Conservation (phyloP, 2,113 vertebrate genomes). For the Vicugna pacos region DNA sequence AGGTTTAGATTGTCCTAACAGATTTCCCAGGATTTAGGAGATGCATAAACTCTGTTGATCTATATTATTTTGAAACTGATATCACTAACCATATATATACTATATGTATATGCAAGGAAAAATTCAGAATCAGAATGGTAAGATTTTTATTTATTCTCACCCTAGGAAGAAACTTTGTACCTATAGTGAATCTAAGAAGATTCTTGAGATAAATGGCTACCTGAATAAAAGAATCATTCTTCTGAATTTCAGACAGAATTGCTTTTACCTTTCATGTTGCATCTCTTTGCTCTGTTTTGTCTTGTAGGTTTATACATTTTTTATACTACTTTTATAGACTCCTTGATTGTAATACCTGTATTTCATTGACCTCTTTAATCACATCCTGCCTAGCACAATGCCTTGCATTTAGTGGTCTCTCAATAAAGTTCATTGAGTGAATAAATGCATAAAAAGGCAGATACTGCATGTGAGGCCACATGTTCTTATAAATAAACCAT, state of each 20-base stretch:
- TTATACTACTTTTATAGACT: background rate
- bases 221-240: background rate
- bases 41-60: background rate
- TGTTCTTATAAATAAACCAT: background rate
- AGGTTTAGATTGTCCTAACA: background rate
- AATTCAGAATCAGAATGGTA: background rate
- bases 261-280: background rate
- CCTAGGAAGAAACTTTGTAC: background rate
- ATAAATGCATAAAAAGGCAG: background rate
- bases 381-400: background rate
- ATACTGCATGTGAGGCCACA: background rate
- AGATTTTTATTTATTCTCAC: background rate
- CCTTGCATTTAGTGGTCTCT: background rate
- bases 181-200: background rate
- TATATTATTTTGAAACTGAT: slow-evolving; percentile 3
- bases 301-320: background rate
- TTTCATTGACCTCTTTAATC: background rate
- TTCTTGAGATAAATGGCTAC: background rate
- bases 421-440: background rate
- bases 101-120: background rate
- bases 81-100: background rate
- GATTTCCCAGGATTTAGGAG: background rate
- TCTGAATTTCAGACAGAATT: background rate
- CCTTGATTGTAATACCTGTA: background rate
- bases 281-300: background rate